phyloP scores from a whole-genome alignment of 2,113 vertebrate species.

The Oreochromis aureus region DNA sequence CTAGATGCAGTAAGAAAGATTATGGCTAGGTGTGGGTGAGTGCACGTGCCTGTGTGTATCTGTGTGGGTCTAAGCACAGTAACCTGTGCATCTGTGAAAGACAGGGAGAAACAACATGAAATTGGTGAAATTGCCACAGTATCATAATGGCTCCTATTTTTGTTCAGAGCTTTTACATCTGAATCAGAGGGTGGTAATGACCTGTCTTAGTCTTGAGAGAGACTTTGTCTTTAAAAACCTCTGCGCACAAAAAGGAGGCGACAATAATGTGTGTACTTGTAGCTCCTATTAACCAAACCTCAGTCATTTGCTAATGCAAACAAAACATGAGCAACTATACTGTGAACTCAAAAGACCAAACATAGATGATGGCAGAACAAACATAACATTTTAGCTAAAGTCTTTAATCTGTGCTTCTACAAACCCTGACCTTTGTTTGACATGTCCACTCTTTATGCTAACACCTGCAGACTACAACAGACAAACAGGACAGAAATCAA shows the following conservation, averaged over 20 bases:
- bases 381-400: background rate
- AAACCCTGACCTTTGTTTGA: background rate
- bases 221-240: background rate
- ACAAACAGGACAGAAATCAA: background rate
- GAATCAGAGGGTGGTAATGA: background rate
- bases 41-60: background rate
- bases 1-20: slow-evolving; percentile 48
- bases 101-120: background rate
- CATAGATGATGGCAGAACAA: background rate
- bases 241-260: background rate
- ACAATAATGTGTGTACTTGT: background rate
- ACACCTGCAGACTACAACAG: background rate
- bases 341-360: background rate
- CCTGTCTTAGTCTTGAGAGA: background rate
- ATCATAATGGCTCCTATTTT: background rate
- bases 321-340: background rate
- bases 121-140: background rate
- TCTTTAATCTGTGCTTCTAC: background rate
- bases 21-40: slow-evolving; percentile 1
- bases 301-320: background rate
- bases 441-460: background rate
- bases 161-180: background rate
- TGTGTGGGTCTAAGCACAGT: background rate
- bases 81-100: background rate
- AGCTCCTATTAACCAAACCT: background rate